These are phyloP conservation scores for Potamilus streckersoni DNA, from an alignment of 1,140 invertebrate genomes.

Conservation along the genomic window DNA sequence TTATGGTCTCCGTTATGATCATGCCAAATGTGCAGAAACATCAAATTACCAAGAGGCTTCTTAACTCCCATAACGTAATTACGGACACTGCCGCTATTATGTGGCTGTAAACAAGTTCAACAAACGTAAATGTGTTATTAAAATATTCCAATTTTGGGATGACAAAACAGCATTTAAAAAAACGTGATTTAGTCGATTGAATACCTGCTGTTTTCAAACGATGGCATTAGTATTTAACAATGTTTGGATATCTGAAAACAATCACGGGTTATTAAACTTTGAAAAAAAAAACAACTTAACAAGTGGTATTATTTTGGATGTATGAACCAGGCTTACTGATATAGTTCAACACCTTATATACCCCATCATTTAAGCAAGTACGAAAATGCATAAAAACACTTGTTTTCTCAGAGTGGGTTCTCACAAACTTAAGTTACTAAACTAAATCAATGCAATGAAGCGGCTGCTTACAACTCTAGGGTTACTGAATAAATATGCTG, in stretches of 20 bases:
- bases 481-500: no score
- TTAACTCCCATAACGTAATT: conserved; percentile 60
- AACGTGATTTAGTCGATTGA: background rate
- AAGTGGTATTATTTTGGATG: no score
- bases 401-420: no score
- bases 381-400: no score
- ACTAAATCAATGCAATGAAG: no score
- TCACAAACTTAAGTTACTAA: no score
- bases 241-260: background rate
- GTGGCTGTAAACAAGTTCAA: conserved; percentile 40
- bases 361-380: no score
- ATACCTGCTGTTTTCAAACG: background rate
- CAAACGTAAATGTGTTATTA: conserved; percentile 23
- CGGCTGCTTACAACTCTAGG: no score
- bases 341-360: no score
- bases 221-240: background rate
- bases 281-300: background rate
- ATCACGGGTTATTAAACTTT: background rate
- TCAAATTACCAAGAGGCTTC: conserved; percentile 56
- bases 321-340: no score
- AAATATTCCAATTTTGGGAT: background rate
- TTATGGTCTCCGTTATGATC: conserved; percentile 62
- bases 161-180: background rate
- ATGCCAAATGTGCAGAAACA: conserved; percentile 66
- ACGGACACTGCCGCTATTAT: conserved; percentile 52